Percentiles rank a stretch among this genome's conserved stretches.
phyloP scores from a whole-genome alignment of 1,140 invertebrate genomes.

The Trachymyrmex septentrionalis region DNA sequence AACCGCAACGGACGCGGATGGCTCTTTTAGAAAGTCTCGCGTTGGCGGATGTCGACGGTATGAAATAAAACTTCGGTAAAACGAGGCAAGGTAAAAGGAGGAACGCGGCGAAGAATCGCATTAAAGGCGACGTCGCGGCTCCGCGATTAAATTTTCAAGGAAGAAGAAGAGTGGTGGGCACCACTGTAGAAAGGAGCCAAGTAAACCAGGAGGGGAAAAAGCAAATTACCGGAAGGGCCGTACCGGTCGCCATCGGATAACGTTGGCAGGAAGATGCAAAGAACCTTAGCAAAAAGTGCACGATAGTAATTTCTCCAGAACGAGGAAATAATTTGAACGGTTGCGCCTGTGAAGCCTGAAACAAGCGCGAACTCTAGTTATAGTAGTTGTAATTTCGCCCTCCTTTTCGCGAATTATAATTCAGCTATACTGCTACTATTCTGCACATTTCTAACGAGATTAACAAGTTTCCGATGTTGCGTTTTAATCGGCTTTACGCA shows the following conservation, averaged over 20 bases:
- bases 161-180: slow-evolving; percentile 63
- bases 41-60: slow-evolving; percentile 58
- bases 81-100: slow-evolving; percentile 58
- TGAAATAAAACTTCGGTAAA: slow-evolving; percentile 66
- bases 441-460: slow-evolving; percentile 58
- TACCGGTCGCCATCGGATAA: slow-evolving; percentile 56
- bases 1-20: slow-evolving; percentile 60
- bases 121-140: slow-evolving; percentile 80
- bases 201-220: slow-evolving; percentile 72
- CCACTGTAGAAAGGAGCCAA: slow-evolving; percentile 51
- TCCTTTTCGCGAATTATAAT: slow-evolving; percentile 41
- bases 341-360: slow-evolving; percentile 39
- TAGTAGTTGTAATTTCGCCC: slow-evolving; percentile 26
- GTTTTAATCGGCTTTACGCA: slow-evolving; percentile 56
- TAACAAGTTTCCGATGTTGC: slow-evolving; percentile 55
- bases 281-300: slow-evolving; percentile 70
- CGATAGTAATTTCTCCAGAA: slow-evolving; percentile 63
- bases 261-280: slow-evolving; percentile 66
- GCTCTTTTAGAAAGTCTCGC: slow-evolving; percentile 63
- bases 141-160: slow-evolving; percentile 80
- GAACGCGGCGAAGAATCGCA: slow-evolving; percentile 74
- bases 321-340: slow-evolving; percentile 64
- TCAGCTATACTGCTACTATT: slow-evolving; percentile 45
- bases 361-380: slow-evolving; percentile 28
- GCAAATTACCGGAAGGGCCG: slow-evolving; percentile 78